Evolutionary conservation across 2,797 vertebrate genomes (phyloP).

Genomic region (Delichon dasypus): DNA sequence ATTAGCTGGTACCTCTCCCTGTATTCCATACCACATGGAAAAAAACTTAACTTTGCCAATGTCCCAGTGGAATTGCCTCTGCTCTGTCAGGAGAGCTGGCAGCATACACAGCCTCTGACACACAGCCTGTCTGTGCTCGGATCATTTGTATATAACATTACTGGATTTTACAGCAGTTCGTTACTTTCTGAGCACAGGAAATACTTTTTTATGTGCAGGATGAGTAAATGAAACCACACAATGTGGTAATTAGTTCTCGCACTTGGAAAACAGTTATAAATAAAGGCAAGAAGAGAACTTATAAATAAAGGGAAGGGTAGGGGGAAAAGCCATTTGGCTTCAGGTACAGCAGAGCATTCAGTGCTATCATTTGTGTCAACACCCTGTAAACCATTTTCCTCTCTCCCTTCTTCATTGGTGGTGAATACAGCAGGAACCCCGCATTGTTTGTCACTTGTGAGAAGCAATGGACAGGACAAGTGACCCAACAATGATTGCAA

Average conservation of each 20-base stretch:
- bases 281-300: neutral
- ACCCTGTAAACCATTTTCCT: neutral
- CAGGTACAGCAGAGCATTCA: neutral
- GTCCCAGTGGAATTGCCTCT: neutral
- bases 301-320: neutral
- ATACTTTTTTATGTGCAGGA: neutral
- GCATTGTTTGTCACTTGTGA: conserved; percentile 20
- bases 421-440: conserved; percentile 54
- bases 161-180: neutral
- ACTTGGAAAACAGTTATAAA: neutral
- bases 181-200: neutral
- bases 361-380: neutral
- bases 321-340: neutral
- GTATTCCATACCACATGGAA: neutral
- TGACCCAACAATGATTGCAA: conserved; percentile 47
- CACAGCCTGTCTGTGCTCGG: neutral
- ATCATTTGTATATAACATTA: neutral
- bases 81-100: neutral
- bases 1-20: neutral
- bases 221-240: neutral
- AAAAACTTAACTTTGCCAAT: neutral
- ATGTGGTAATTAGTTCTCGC: neutral
- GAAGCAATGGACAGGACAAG: conserved; percentile 29
- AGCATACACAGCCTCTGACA: neutral
- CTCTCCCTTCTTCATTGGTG: neutral